Evolutionary conservation across 2,888 invertebrate species (phyloP).

Genomic region (Strigamia maritima): DNA sequence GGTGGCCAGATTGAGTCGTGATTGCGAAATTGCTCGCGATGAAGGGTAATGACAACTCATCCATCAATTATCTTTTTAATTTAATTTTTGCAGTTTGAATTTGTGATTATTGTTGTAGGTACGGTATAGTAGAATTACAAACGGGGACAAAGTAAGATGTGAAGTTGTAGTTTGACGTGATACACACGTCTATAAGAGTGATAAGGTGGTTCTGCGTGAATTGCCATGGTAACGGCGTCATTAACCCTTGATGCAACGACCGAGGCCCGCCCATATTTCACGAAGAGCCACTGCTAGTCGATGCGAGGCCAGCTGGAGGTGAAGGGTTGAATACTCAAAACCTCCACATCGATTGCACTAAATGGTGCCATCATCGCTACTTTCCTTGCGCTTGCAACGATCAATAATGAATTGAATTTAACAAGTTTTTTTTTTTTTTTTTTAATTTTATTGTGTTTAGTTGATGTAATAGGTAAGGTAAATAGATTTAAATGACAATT

Average conservation of each 20-base stretch:
- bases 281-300: neutral
- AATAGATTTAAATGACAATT: too few species aligned
- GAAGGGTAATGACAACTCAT: neutral
- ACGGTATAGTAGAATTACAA: neutral
- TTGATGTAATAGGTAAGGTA: neutral
- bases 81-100: neutral
- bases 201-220: conserved; percentile 19
- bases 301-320: conserved; percentile 23
- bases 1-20: neutral
- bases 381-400: neutral
- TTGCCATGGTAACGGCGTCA: conserved; percentile 19
- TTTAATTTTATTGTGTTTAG: neutral
- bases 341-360: conserved; percentile 15
- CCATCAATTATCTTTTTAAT: neutral
- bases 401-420: conserved; percentile 10
- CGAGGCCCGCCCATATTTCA: conserved; percentile 15
- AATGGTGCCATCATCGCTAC: conserved; percentile 12
- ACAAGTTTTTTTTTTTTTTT: neutral
- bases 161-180: neutral
- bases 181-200: neutral
- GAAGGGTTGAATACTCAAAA: conserved; percentile 23
- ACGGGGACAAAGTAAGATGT: neutral
- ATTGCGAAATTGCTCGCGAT: neutral
- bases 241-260: conserved; percentile 15
- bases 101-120: neutral